Evolutionary conservation across 2,797 vertebrate genomes (phyloP), one percentile per base, ranked within the genome.

Genomic region (Periophthalmus magnuspinnatus): DNA sequence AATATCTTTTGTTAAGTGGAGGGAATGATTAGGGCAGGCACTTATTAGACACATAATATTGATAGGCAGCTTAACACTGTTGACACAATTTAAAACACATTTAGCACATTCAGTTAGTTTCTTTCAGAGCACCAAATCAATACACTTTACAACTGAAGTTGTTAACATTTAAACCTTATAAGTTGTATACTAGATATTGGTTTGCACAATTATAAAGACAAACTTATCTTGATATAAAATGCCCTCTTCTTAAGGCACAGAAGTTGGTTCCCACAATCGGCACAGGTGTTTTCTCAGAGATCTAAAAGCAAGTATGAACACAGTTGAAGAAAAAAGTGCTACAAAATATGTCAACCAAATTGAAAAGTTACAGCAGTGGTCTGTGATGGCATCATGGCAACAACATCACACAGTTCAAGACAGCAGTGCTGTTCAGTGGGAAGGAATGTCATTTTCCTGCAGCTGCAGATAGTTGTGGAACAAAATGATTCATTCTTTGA

Each of bases 271-370:
- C 76, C 84, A 83, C 81, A 72, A 79, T 75, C 78, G 81, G 77
- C 50, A 57, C 70, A 32, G 36, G 81, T 14, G 60, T 22, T 47
- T 79, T 85, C 87, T 92, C 92, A 93, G 67, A 90, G 84, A 93
- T 91, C 93, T 93, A 89, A 90, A 91, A 90, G 68, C 80, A 83
- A 91, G 88, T 90, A 85, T 86, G 66, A 76, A 81, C 72, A 91
- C 66, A 87, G 84, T 78, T 86, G 69, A 89, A 85, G 72, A 58
- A 74, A 78, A 85, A 34, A 69, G 79, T 70, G 38, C 50, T 33
- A 60, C 41, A 64, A 64, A 74, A 70, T 65, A 84, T 67, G 57
- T 50, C 0, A 28, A 61, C 22, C 57, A 47, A 54, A 52, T 61
- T 71, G 16, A 70, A 56, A 68, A 32, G 41, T 69, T 28, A 62